Base-by-base conservation (phyloP, 2,797 vertebrate genomes). In the Lacerta bilineata region DNA sequence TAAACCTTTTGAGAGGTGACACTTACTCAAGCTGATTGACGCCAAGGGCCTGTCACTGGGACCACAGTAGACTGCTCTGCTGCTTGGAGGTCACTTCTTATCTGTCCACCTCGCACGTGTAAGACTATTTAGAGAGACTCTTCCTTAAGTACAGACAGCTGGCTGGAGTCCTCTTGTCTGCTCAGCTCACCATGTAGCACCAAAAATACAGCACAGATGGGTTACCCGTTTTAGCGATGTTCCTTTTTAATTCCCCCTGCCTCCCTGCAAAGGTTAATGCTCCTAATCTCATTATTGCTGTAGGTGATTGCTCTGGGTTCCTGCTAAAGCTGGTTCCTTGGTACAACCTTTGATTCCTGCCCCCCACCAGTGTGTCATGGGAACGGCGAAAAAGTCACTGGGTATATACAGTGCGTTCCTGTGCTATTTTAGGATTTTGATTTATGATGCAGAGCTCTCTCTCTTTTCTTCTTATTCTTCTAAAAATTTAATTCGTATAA, bases 231-330 rank as follows among this genome's bases (percentile, higher is more conserved):
- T 87, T 87, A 50, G 17, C 39, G 83, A 84, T 0, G 27, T 84
- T 89, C 80, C 84, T 79, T 92, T 79, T n/a, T 71, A 71, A 18
- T 75, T 41, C 33, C 43, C 29, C 9, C 7, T 17, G 4, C 59
- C 39, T 18, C 41, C 18, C 39, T 25, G 80, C 50, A 55, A 15
- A 88, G 80, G 86, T 81, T 95, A 93, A 94, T 94, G 92, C 95
- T 2, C 8, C 1, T 92, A 91, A 94, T 95, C 94, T 90, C 75
- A 74, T 95, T 93, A 93, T 25, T 85, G 89, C 0, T 7, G 91
- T 59, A 85, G 86, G 88, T 92, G 91, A 93, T 95, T 95, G 90
- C 27, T 25, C 71, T 69, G 71, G 59, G 39, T 55, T n/a, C 61
- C 80, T 10, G 72, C 87, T 84, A 91, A 89, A 43, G 9, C 50